Evolutionary conservation across 2,113 vertebrate species (phyloP).

Genomic region (Leptocoma aspasia): DNA sequence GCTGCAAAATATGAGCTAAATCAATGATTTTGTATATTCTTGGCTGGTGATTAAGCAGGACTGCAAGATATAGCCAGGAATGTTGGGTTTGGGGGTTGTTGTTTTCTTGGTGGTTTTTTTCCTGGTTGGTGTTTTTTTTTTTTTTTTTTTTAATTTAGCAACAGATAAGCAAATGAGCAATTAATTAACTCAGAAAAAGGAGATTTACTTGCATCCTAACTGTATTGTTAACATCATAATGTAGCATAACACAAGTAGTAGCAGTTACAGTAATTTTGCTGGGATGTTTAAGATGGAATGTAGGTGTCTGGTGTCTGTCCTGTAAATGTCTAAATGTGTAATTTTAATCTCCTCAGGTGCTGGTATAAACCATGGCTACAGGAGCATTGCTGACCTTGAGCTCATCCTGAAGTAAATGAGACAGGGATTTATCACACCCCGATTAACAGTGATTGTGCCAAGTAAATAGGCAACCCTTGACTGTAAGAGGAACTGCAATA

Average conservation of each 20-base stretch:
- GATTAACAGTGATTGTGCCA: not conserved
- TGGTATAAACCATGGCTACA: not conserved
- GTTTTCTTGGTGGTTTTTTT: not conserved
- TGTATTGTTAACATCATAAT: not conserved
- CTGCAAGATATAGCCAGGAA: not conserved
- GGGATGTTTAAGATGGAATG: not conserved
- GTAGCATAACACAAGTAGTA: not conserved
- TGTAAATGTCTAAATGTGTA: not conserved
- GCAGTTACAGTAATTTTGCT: not conserved
- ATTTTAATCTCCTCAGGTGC: not conserved
- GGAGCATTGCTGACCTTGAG: not conserved
- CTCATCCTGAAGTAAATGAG: not conserved
- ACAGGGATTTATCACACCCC: not conserved
- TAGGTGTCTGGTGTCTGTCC: not conserved
- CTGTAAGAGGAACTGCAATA: not conserved
- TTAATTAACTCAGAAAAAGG: not conserved
- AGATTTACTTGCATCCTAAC: not conserved
- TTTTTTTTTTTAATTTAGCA: not conserved
- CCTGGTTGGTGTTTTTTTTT: no score
- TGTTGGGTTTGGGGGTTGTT: not conserved
- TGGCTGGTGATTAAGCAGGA: not conserved
- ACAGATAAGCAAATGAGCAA: not conserved
- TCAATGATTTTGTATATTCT: not conserved
- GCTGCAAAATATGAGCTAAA: not conserved
- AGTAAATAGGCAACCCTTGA: not conserved